Base-by-base conservation (phyloP, 1,140 invertebrate genomes). In the Tribolium madens region DNA sequence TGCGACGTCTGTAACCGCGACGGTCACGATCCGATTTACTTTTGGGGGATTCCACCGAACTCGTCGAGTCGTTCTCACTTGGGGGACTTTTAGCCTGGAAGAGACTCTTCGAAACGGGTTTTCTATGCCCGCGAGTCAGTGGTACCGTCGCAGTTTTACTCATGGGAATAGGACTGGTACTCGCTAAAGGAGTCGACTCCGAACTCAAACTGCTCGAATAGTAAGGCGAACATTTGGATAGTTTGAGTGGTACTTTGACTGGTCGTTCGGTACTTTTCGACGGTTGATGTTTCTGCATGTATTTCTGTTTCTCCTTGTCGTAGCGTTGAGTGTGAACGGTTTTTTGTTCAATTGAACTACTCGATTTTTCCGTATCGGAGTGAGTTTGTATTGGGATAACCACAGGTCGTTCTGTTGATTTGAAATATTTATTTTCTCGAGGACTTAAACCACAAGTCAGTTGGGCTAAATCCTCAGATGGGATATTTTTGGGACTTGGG, bases 161-260 rank as follows among this genome's bases (percentile, higher is more conserved):
- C 7, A 83, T 79, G 10, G 81, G 79, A 15, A 84, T 79, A 2
- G 84, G 80, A 70, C 82, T 83, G 13, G 81, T 78, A 17, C 81
- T 76, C 0, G 84, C 81, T 15, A 91, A 90, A 0, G 91, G 91
- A 1, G 91, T 91, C 33, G 91, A 91, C 77, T 91, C 91, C 0
- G 90, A 91, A 82, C 91, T 92, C 13, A 92, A 84, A 79, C 91
- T 92, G 79, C 91, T 92, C 4, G 91, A 92, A 85, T 92, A 92
- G 80, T 92, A 92, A 1, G 91, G 91, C 0, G 91, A 91, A 81
- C 91, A 91, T 82, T 91, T 90, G 3, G 91, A 88, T 33, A 91
- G 81, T 78, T 91, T 86, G 83, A 89, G 86, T 5, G 89, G 87
- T 9, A 85, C 85, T 84, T 90, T 90, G 18, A 84, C 84, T 42